Evolutionary conservation across 23 tunicate genomes (phyloP).

Genomic region (Phallusia fumigata): DNA sequence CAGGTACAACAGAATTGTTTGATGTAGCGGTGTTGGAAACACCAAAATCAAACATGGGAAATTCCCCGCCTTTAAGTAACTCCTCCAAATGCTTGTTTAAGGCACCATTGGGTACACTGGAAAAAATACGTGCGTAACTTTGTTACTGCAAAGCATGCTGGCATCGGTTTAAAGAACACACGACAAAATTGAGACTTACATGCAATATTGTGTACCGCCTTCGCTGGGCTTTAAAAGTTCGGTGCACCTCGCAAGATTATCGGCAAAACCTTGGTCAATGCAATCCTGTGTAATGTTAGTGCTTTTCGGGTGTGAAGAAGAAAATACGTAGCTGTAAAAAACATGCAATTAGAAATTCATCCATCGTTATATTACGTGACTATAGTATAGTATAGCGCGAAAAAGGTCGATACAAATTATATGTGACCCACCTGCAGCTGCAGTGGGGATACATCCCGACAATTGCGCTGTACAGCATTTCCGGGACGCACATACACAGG

Average conservation of each 20-base stretch:
- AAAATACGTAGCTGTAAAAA: not conserved
- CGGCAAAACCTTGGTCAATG: not conserved
- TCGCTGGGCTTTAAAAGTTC: not conserved
- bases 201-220: not conserved
- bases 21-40: too few relatives aligned
- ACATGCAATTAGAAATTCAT: not conserved
- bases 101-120: too few relatives aligned
- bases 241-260: not conserved
- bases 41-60: too few relatives aligned
- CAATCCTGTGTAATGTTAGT: not conserved
- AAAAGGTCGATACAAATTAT: too few relatives aligned
- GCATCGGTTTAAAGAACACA: too few relatives aligned
- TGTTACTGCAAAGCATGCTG: too few relatives aligned
- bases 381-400: too few relatives aligned
- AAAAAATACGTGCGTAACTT: too few relatives aligned
- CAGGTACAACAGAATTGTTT: too few relatives aligned
- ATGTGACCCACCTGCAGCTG: conserved; percentile 61
- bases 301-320: not conserved
- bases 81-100: too few relatives aligned
- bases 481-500: conserved; percentile 59
- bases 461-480: conserved; percentile 52
- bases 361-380: too few relatives aligned
- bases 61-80: too few relatives aligned
- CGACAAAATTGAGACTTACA: not conserved
- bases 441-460: conserved; percentile 51